A percentile compares a stretch with the other conserved stretches of the same genome.
Conservation (phyloP, 2,113 vertebrate genomes). For the Xenus cinereus region DNA sequence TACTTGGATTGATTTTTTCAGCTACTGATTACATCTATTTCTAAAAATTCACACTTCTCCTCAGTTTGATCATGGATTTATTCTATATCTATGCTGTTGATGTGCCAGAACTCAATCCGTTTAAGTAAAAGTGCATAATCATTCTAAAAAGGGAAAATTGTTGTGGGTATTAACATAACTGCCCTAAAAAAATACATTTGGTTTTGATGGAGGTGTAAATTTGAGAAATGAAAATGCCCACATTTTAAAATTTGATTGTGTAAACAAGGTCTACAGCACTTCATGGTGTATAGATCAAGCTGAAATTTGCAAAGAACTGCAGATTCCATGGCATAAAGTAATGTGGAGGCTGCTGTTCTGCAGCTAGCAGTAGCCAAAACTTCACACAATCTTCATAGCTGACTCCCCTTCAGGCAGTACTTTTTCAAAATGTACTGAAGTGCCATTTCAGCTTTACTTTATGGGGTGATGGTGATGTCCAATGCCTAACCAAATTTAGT, state of each 20-base stretch:
- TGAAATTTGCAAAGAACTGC: neutral
- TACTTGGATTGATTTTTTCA: neutral
- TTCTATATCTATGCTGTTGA: neutral
- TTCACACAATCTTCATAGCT: neutral
- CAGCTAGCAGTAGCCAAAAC: neutral
- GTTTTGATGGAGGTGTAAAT: neutral
- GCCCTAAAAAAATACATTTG: neutral
- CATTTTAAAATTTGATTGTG: neutral
- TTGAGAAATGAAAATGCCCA: neutral
- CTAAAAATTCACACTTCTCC: neutral
- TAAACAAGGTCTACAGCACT: neutral
- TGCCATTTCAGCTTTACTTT: neutral
- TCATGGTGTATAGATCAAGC: neutral
- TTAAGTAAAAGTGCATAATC: neutral
- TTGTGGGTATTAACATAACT: neutral
- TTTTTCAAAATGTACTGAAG: neutral
- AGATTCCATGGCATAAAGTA: neutral
- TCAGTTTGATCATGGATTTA: neutral
- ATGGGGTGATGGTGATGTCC: neutral
- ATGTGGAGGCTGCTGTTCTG: neutral
- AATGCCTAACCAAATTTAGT: neutral
- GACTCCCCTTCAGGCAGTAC: neutral
- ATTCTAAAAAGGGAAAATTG: neutral
- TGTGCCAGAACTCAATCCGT: neutral
- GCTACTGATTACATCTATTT: neutral